Evolutionary conservation across 2,797 vertebrate species (phyloP), one percentile per base, ranked within the genome.

Genomic region (Eurystomus glaucurus): DNA sequence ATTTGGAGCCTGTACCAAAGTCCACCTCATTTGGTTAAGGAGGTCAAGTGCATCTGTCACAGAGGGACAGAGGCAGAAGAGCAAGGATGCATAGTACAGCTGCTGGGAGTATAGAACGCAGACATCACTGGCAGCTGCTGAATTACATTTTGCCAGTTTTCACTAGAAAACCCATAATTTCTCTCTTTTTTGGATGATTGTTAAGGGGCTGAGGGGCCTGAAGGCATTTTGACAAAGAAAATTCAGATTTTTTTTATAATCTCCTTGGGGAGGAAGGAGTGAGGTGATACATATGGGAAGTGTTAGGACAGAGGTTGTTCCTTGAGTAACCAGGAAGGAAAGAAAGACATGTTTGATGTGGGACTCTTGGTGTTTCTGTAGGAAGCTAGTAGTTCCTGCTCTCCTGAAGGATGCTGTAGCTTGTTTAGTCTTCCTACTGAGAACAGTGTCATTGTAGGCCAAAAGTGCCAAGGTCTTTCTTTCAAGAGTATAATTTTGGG

Each of bases 111-210:
- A 33, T 11, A n/a, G 60, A 60, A 62, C 83, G 45, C 48, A 90
- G 90, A 62, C 25, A 48, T 83, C 22, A 31, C 52, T 50, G 61
- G 45, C 79, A 85, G 78, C 66, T 90, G 61, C 69, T 81, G 92
- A 81, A 88, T 93, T 95, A 25, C 31, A 39, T 79, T 75, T 93
- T 94, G 46, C 62, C 62, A 69, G 23, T 68, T 94, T 94, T 93
- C 69, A 28, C 61, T 72, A 6, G 31, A 77, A 81, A 81, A 22
- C 4, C 19, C 0, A 0, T 81, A 86, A 83, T 80, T 88, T 80
- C 16, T 74, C 21, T 37, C 10, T 54, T 83, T 88, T 65, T n/a
- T 10, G 61, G 65, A 64, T 88, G 50, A 71, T 58, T 82, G 33
- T 46, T 93, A 33, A 66, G 74, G 50, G 61, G 14, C 35, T 85